Base-by-base conservation (phyloP, 2,888 invertebrate species). In the Sycophila texana region DNA sequence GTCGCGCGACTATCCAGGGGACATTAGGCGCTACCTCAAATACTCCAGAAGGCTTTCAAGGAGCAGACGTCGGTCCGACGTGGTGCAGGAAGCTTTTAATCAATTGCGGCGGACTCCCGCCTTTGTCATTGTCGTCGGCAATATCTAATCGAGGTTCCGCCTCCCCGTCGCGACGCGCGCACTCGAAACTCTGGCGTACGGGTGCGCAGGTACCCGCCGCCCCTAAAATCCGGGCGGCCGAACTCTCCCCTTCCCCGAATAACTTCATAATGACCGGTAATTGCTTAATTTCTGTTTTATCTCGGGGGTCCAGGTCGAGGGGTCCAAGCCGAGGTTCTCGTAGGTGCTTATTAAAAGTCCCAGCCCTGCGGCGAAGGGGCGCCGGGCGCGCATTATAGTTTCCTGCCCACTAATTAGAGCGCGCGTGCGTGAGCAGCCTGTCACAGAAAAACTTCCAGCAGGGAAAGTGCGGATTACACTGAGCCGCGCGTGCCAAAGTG, bases 231-330 rank as follows among this genome's bases (percentile, higher is more conserved):
- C 49, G 39, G 7, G 39, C 7, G 39, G 10, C 14, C 16, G 47
- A 63, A 20, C 67, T 60, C 51, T 73, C 26, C 73, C 18, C 83
- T 68, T 82, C 77, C 84, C 80, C 83, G 81, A 83, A 86, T 83
- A 86, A 84, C 83, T 83, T 83, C 82, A 84, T 86, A 86, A 87
- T 86, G 83, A 83, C 68, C 58, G 76, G 82, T 88, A 87, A 88
- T 88, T 86, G 81, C 86, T 87, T 87, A 87, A 88, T 88, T 86
- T 85, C 75, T 84, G 86, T 87, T 87, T 86, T 82, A 79, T 82
- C 81, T 81, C 74, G 74, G 74, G 61, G 49, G 47, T 39, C 26
- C 68, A 55, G 55, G 51, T 10, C 22, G 51, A 39, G 18, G 68
- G 49, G n/a, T 26, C 26, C 26, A 26, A 3, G 26, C 26, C 26